Conservation (phyloP, 2,797 vertebrate species). For the Poeciliopsis infans region DNA sequence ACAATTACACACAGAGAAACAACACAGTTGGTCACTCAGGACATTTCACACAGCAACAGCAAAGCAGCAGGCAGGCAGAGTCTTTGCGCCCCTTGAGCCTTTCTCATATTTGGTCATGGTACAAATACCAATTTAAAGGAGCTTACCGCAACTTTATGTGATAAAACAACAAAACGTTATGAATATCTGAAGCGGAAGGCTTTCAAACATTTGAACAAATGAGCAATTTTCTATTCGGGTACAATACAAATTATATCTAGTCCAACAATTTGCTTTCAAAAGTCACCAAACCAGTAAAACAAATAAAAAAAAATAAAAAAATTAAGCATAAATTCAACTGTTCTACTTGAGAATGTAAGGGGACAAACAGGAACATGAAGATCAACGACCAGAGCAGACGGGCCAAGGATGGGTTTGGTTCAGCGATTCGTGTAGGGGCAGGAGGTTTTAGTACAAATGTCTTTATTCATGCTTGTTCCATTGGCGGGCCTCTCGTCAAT, state of each 20-base stretch:
- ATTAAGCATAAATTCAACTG: not conserved
- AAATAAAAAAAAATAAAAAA: not conserved
- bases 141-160: not conserved
- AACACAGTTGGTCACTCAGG: conserved; percentile 9
- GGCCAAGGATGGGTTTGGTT: too few relatives aligned
- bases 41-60: conserved; percentile 17
- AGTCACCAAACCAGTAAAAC: too few relatives aligned
- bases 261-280: too few relatives aligned
- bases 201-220: not conserved
- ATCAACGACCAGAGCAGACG: too few relatives aligned
- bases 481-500: too few relatives aligned
- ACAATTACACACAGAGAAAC: conserved; percentile 29
- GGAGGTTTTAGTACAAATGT: too few relatives aligned
- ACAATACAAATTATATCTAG: too few relatives aligned
- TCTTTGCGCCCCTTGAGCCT: not conserved
- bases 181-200: not conserved
- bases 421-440: too few relatives aligned
- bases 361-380: not conserved
- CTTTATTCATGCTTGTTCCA: too few relatives aligned
- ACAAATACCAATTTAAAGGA: not conserved
- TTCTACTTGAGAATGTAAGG: not conserved
- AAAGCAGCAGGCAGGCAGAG: not conserved
- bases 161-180: not conserved
- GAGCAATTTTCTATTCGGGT: too few relatives aligned
- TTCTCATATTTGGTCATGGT: not conserved